Conservation (phyloP, 2,113 vertebrate species). For the Condylura cristata region DNA sequence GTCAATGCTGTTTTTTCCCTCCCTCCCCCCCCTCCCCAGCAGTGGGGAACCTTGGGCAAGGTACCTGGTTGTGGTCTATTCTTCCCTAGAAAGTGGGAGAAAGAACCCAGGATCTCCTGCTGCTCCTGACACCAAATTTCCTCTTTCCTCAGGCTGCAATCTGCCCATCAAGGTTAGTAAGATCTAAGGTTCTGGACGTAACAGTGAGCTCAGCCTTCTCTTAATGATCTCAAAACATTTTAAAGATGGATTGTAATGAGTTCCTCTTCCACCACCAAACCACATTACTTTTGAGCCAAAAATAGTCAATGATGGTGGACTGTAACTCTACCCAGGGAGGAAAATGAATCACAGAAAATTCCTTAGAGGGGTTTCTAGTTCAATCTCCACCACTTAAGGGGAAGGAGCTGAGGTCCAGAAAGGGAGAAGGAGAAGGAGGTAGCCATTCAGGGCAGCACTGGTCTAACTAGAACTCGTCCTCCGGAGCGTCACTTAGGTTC, state of each 20-base stretch:
- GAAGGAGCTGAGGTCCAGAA: background rate
- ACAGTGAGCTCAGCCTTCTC: conserved; percentile 32
- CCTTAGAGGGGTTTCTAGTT: conserved; percentile 40
- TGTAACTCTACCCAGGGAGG: conserved; percentile 5
- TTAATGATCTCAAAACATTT: conserved; percentile 50
- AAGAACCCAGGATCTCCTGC: background rate
- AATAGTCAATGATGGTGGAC: conserved; percentile 6
- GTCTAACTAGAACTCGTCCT: background rate
- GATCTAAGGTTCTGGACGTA: background rate
- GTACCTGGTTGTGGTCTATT: background rate
- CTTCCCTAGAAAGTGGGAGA: background rate
- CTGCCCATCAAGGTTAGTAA: background rate
- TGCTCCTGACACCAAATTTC: background rate
- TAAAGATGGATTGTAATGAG: conserved; percentile 44
- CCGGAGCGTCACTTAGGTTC: background rate
- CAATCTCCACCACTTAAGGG: background rate
- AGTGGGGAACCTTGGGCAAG: background rate
- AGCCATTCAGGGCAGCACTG: background rate
- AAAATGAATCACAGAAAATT: conserved; percentile 35
- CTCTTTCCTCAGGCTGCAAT: background rate
- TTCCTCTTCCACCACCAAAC: conserved; percentile 10
- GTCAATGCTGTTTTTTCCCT: background rate
- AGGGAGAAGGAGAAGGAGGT: background rate
- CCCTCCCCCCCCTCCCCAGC: too few relatives aligned
- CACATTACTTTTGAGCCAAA: conserved; percentile 18